These are phyloP conservation scores for Cerceris rybyensis DNA, from an alignment of 2,888 invertebrate genomes.

Conservation along the genomic window DNA sequence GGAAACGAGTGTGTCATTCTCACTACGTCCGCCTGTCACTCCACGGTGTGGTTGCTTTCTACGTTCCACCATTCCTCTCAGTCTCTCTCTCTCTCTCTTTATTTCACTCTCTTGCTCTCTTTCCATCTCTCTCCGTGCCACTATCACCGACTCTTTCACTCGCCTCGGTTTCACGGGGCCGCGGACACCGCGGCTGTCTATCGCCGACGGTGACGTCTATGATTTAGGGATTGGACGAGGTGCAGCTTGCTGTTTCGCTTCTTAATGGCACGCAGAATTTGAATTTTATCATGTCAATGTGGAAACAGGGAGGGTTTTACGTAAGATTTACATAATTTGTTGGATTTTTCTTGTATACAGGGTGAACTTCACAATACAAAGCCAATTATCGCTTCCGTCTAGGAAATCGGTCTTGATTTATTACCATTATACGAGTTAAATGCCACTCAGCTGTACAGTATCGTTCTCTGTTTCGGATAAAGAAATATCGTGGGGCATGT, in stretches of 20 bases:
- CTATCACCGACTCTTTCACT: conserved; percentile 24
- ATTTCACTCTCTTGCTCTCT: conserved; percentile 5
- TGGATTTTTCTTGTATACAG: background rate
- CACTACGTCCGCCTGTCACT: conserved; percentile 69
- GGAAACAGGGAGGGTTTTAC: background rate
- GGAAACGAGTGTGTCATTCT: conserved; percentile 74
- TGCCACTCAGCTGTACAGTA: no score
- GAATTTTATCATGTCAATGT: conserved; percentile 10
- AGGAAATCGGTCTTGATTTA: background rate
- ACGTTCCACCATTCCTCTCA: conserved; percentile 23
- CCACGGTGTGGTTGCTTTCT: conserved; percentile 5
- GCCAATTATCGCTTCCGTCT: background rate
- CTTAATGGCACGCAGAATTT: conserved; percentile 21
- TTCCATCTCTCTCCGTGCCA: conserved; percentile 2
- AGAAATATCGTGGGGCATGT: background rate
- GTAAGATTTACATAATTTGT: background rate
- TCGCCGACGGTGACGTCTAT: conserved; percentile 26
- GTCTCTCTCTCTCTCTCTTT: conserved; percentile 17
- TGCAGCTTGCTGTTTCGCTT: conserved; percentile 20
- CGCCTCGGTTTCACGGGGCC: conserved; percentile 30
- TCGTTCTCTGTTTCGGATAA: background rate
- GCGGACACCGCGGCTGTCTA: conserved; percentile 29
- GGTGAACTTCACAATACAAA: background rate
- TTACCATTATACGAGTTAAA: background rate
- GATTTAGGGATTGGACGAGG: conserved; percentile 41